A percentile compares a stretch with the other conserved stretches of the same genome.
Conservation (phyloP, 2,888 invertebrate species). For the Didymodactylos carnosus region DNA sequence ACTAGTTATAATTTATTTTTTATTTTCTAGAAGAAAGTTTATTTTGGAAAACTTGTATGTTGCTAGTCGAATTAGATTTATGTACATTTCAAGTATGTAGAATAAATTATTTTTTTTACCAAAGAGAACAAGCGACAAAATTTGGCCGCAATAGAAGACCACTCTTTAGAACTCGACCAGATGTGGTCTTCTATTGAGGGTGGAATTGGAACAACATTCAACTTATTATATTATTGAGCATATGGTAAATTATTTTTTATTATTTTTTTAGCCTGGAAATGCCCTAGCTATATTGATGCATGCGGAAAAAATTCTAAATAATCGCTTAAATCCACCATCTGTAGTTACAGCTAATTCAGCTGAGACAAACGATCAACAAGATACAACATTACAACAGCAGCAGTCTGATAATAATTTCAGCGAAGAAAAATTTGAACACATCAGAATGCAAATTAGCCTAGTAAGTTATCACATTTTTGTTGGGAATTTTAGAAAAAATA, state of each 20-base stretch:
- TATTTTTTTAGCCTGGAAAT: conserved; percentile 43
- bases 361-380: neutral
- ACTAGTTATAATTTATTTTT: neutral
- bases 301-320: conserved; percentile 37
- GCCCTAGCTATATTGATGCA: conserved; percentile 44
- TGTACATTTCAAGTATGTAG: conserved; percentile 27
- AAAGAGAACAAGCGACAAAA: neutral
- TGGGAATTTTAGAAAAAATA: too few relatives aligned
- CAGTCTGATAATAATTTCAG: too few relatives aligned
- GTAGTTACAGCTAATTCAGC: conserved; percentile 11
- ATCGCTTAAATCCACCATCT: conserved; percentile 4
- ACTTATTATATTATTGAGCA: too few relatives aligned
- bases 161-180: too few relatives aligned
- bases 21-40: conserved; percentile 42
- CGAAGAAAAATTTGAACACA: too few relatives aligned
- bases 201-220: too few relatives aligned
- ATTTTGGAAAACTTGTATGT: conserved; percentile 45
- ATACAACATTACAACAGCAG: too few relatives aligned
- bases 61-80: conserved; percentile 46
- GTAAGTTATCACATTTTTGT: neutral
- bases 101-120: neutral
- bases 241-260: neutral
- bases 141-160: too few relatives aligned
- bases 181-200: too few relatives aligned
- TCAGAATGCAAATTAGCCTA: neutral